Evolutionary conservation across 2,888 invertebrate species (phyloP).

Genomic region (Sphecodes monilicornis): DNA sequence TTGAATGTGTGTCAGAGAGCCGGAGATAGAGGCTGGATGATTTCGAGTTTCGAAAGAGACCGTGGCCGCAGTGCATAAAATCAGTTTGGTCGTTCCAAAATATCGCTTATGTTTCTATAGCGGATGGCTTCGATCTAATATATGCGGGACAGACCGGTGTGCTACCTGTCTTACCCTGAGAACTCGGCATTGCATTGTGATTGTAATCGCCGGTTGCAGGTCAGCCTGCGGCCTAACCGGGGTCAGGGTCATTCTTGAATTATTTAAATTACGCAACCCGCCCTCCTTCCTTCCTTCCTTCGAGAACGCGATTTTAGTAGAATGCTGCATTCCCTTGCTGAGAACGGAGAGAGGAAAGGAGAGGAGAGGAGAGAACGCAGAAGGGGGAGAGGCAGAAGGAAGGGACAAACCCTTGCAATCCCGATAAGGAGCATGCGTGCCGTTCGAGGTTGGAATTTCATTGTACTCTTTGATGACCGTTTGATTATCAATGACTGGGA

Average conservation of each 20-base stretch:
- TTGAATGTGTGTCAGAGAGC: conserved; percentile 60
- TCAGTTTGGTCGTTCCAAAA: conserved; percentile 20
- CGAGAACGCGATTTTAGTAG: conserved; percentile 16
- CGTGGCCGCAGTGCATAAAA: conserved; percentile 42
- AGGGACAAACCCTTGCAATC: background rate
- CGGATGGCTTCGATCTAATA: conserved; percentile 68
- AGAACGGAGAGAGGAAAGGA: background rate
- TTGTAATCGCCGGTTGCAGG: conserved; percentile 76
- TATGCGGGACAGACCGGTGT: conserved; percentile 72
- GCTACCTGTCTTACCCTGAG: conserved; percentile 80
- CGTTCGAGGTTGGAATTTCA: conserved; percentile 16
- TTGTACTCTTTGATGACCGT: conserved; percentile 22
- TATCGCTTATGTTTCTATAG: conserved; percentile 31
- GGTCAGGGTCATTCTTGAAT: conserved; percentile 79
- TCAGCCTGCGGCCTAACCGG: conserved; percentile 73
- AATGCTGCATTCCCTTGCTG: background rate
- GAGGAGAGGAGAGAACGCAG: conserved; percentile 5
- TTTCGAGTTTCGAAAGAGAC: conserved; percentile 8
- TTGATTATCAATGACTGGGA: conserved; percentile 27
- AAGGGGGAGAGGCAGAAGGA: conserved; percentile 3
- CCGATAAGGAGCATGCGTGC: conserved; percentile 25
- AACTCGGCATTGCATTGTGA: conserved; percentile 76
- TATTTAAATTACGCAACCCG: conserved; percentile 77
- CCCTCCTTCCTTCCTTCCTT: conserved; percentile 50
- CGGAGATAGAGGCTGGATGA: conserved; percentile 9